Evolutionary conservation across 53 echinoderm and acorn worm species (phyloP), one percentile per base, ranked within the genome.

Genomic region (Antedon mediterranea): DNA sequence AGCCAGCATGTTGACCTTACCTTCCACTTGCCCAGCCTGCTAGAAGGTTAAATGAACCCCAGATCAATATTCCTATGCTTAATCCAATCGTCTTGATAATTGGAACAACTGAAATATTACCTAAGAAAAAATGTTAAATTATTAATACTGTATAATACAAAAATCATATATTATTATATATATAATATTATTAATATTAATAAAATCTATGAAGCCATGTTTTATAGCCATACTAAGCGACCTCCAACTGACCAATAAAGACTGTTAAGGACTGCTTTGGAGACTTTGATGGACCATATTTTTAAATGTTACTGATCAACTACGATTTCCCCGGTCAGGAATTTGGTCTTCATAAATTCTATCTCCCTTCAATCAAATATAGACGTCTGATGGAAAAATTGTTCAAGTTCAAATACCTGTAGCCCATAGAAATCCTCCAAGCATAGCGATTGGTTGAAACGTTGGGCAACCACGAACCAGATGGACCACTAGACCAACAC

Each of bases 21-120:
- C 87, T 89, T 75, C 95, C 95, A 84, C 91, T 89, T n/a, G 91
- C 86, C 95, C 95, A 95, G 42, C 95, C 95, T 3, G 77, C 77
- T 29, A 91, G 41, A 31, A 95, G 87, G 72, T 89, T 91, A 20
- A 89, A 76, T 18, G 95, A 89, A 33, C 57, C 57, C 57, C 57
- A 57, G 57, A 57, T 57, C 15, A 57, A 26, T 6, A 57, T 57
- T 4, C 91, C 95, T 1, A 92, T 77, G 4, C 95, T 89, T 13
- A 95, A 85, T 28, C 95, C 95, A 77, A 95, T 87, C 29, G 91
- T 95, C 77, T 91, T 95, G 81, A 95, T 81, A 71, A 91, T 89
- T 31, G 95, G 95, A n/a, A 95, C 86, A 26, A 91, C 89, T 27
- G 84, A 83, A 4, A 89, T 42, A 72, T 95, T 95, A 14, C 92